A percentile compares a stretch with the other conserved stretches of the same genome.
Conservation (phyloP, 1,140 invertebrate genomes). For the Papilio glaucus region DNA sequence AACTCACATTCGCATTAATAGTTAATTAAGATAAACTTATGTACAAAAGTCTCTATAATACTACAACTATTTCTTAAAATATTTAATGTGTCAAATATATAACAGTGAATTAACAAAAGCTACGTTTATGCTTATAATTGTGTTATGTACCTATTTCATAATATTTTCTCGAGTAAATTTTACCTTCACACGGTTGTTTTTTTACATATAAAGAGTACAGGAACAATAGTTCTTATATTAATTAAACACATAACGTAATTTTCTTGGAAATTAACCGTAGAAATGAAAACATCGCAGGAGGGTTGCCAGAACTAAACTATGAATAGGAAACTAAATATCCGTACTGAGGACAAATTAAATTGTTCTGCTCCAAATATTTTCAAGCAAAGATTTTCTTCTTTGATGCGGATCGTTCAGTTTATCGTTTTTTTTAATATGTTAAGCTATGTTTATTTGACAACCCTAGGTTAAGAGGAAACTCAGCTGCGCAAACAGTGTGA, state of each 20-base stretch:
- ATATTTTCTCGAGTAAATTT: slow-evolving; percentile 6
- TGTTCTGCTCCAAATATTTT: slow-evolving; percentile 16
- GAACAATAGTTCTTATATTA: slow-evolving; percentile 12
- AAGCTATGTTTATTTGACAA: neutral
- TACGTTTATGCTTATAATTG: neutral
- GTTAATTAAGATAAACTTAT: neutral
- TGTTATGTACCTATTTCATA: neutral
- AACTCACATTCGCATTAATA: too few species aligned
- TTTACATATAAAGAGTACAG: neutral
- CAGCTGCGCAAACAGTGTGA: slow-evolving; percentile 55
- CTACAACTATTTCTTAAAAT: neutral
- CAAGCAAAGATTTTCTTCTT: neutral
- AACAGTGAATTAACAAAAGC: neutral
- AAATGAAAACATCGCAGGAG: slow-evolving; percentile 8
- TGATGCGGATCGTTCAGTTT: neutral
- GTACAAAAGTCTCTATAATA: neutral
- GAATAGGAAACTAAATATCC: slow-evolving; percentile 10
- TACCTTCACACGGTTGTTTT: slow-evolving; percentile 15
- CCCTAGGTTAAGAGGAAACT: slow-evolving; percentile 48
- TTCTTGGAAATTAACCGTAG: slow-evolving; percentile 15
- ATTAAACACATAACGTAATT: slow-evolving; percentile 18
- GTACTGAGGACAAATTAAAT: slow-evolving; percentile 2
- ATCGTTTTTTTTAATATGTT: neutral
- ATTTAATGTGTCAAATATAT: neutral
- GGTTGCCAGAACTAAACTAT: slow-evolving; percentile 16